Evolutionary conservation across 2,797 vertebrate genomes (phyloP).

Genomic region (Microtus agrestis): DNA sequence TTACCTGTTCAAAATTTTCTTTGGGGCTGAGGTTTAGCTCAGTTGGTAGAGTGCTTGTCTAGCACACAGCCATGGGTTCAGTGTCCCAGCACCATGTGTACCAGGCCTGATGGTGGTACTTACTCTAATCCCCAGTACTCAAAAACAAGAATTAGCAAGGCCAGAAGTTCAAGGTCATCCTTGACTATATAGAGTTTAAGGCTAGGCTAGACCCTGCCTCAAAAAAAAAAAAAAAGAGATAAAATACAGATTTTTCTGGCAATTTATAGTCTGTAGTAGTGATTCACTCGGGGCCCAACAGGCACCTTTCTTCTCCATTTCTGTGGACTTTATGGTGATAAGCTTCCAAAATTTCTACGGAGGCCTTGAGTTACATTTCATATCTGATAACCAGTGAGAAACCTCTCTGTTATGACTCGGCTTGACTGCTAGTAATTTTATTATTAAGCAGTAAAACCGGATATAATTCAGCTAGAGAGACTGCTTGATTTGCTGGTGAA

Average conservation of each 20-base stretch:
- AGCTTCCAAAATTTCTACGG: not conserved
- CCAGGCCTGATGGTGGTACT: not conserved
- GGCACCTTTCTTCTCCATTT: not conserved
- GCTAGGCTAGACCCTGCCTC: not conserved
- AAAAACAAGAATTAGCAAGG: not conserved
- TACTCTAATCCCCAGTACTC: not conserved
- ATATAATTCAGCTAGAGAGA: not conserved
- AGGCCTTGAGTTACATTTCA: not conserved
- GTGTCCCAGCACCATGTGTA: not conserved
- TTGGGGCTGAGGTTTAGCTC: not conserved
- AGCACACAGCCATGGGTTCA: not conserved
- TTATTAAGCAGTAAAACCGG: conserved; percentile 30
- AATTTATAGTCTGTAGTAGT: not conserved
- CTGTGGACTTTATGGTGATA: conserved; percentile 5
- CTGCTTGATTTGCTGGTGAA: not conserved
- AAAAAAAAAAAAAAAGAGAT: not conserved
- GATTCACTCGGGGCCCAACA: not conserved
- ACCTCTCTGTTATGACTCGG: not conserved
- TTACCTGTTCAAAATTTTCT: not conserved
- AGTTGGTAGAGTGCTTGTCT: not conserved
- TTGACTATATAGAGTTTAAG: not conserved
- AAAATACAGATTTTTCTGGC: conserved; percentile 2
- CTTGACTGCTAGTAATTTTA: conserved; percentile 23
- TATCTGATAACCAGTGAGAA: not conserved
- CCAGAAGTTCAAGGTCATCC: not conserved